Percentiles rank a stretch among this genome's conserved stretches.
phyloP scores from a whole-genome alignment of 2,888 invertebrate genomes.

The Strigamia crassipes region DNA sequence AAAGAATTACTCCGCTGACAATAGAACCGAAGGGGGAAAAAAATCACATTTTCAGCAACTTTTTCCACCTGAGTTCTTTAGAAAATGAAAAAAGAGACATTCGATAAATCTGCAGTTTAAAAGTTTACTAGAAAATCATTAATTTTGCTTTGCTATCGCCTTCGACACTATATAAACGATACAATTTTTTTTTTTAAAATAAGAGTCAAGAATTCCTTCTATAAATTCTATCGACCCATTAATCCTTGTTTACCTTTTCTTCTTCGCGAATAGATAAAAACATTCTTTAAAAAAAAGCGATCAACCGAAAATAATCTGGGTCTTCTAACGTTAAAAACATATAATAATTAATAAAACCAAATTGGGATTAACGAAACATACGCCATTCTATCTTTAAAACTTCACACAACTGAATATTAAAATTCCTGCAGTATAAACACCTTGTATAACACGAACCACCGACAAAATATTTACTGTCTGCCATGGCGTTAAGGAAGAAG shows the following conservation, averaged over 20 bases:
- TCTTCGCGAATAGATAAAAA: too few relatives aligned
- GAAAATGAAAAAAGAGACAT: conserved; percentile 8
- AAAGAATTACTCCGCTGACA: conserved; percentile 7
- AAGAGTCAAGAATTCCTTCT: too few relatives aligned
- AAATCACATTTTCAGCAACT: neutral
- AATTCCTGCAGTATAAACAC: neutral
- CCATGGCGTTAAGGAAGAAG: neutral
- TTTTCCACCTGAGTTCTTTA: conserved; percentile 32
- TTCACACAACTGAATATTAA: neutral
- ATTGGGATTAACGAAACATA: too few relatives aligned
- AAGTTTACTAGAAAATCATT: neutral
- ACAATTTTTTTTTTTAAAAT: too few relatives aligned
- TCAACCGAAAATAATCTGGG: neutral
- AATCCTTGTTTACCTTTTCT: too few relatives aligned
- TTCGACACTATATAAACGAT: neutral
- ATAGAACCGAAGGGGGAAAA: neutral
- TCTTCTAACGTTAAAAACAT: neutral
- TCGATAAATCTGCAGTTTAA: conserved; percentile 2
- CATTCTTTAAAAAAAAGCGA: neutral
- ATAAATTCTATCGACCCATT: too few relatives aligned
- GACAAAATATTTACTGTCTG: neutral
- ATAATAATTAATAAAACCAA: too few relatives aligned
- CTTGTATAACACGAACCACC: neutral
- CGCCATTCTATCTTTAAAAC: neutral
- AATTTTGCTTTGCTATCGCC: neutral